Percentiles rank a stretch among this genome's conserved stretches.
phyloP scores from a whole-genome alignment of 2,888 invertebrate species.

The Nebria salina region DNA sequence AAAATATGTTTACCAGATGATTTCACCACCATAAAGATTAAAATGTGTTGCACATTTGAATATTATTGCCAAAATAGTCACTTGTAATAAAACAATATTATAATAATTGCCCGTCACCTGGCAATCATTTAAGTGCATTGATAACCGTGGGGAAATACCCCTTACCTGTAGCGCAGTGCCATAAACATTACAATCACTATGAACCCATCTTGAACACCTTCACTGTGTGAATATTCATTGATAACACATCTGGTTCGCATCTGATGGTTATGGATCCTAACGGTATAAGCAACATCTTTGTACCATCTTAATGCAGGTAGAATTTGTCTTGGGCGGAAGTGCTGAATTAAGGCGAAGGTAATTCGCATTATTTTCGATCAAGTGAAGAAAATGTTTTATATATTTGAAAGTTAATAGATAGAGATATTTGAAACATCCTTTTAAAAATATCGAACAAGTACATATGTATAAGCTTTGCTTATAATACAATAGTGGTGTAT shows the following conservation, averaged over 20 bases:
- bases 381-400: too few relatives aligned
- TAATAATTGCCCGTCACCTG: not conserved
- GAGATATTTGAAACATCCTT: not conserved
- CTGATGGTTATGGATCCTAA: not conserved
- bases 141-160: not conserved
- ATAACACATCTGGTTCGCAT: not conserved
- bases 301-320: not conserved
- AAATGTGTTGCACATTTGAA: not conserved
- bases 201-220: not conserved
- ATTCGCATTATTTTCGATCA: too few relatives aligned
- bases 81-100: not conserved
- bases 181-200: not conserved
- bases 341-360: not conserved
- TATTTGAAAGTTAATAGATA: too few relatives aligned
- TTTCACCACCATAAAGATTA: not conserved
- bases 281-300: not conserved
- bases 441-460: not conserved
- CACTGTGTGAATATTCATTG: not conserved
- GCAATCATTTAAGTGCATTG: not conserved
- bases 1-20: constrained; percentile 1
- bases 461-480: not conserved
- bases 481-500: not conserved
- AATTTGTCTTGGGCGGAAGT: not conserved
- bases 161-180: not conserved
- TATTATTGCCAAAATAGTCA: not conserved